Base-by-base conservation (phyloP, 2,888 invertebrate species). In the Camponotus fellah region DNA sequence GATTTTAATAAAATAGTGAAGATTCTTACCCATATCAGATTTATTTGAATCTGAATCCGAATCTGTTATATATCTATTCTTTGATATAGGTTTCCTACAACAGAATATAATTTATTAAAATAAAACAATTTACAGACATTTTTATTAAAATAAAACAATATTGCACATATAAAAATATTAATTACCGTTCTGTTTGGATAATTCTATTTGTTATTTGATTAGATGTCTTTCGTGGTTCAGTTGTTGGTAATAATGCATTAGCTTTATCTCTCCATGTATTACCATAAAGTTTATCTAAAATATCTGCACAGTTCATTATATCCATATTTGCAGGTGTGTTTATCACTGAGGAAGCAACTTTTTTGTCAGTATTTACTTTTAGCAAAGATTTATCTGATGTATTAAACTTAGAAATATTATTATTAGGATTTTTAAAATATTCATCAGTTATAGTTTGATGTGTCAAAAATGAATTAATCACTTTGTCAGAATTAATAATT, bases 221-320 rank as follows among this genome's bases (percentile, higher is more conserved):
- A 43, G 14, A 21, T 62, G 82, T 83, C 75, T 91, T 93, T 72
- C 88, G 91, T 32, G 92, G 91, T 66, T 94, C 93, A n/a, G 93
- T 86, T 6, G 64, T 77, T 37, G 92, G 90, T 4, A 92, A 40
- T 26, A 94, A 43, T 65, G 86, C 72, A 75, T 88, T 83, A 74
- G 91, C 93, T 69, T 93, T 96, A 0, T 95, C 95, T 88, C 96
- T 95, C 96, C 96, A 96, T 10, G 94, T 92, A 65, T 95, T 94
- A n/a, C 96, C 96, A 40, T 96, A 96, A 1, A 96, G 90, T 82
- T 96, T 96, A 32, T 95, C 95, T 68, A 95, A 91, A 85, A 95
- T 93, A 90, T 93, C 92, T 0, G 91, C 93, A 80, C 93, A 94
- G 32, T 94, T 92, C 40, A 87, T 88, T 64, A 93, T 82, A 32